Base-by-base conservation (phyloP, 1,140 invertebrate genomes). In the Triops longicaudatus region DNA sequence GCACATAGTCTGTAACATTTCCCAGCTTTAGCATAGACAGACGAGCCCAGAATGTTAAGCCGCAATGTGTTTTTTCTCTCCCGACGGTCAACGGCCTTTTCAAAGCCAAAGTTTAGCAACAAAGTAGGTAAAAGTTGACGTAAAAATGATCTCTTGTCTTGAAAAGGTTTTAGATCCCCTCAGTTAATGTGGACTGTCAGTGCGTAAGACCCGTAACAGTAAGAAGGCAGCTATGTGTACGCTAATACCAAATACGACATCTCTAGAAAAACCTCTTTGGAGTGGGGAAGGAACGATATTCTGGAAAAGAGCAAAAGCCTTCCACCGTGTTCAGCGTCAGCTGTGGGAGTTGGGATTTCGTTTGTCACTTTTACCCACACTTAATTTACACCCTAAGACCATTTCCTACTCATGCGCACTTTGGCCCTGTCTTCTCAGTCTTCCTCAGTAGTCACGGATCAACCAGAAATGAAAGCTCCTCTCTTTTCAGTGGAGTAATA, bases 361-460 rank as follows among this genome's bases (percentile, higher is more conserved):
- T 63, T 63, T 14, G n/a, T 63, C 50, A 63, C 17, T 63, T 22
- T n/a, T 63, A 9, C 22, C 22, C 50, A 63, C 44, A 63, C 50
- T 63, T 63, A 63, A 63, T 63, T 63, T 22, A 63, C 50, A 63
- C 50, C 50, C 50, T 63, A 14, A 63, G 50, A 63, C 50, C 14
- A 63, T 63, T 17, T 63, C 50, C 50, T 63, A 14, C 50, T 63
- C 50, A 63, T 17, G 17, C 14, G 50, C 17, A 63, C 14, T n/a
- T 12, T 17, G 22, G 50, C 50, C 50, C 9, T 17, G 50, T 63
- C 14, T 63, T 37, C 7, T 37, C 31, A 37, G 50, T 63, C 10
- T 63, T 63, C 22, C 6, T 63, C 50, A 63, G 22, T 63, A 37
- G 31, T 37, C 31, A 37, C 7, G 31, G 31, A 37, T 37, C 7